phyloP scores from a whole-genome alignment of 2,113 vertebrate genomes.

The Chiloscyllium plagiosum region DNA sequence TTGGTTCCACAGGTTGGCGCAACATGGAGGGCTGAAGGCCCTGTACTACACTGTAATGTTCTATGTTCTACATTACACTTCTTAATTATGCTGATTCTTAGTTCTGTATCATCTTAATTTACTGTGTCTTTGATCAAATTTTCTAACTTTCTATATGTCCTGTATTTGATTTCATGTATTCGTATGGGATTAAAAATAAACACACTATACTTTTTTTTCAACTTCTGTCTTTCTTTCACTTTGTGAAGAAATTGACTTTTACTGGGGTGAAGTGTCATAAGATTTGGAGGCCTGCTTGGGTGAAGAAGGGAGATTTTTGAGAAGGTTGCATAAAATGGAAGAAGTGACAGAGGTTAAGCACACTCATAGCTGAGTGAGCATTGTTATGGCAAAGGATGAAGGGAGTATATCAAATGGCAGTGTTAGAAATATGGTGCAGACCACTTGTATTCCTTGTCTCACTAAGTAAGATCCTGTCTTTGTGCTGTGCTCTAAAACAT shows the following conservation, averaged over 20 bases:
- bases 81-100: not conserved
- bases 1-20: no score
- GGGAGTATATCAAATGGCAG: not conserved
- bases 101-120: not conserved
- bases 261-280: not conserved
- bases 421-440: no score
- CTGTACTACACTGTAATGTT: no score
- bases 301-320: not conserved
- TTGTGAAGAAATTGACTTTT: not conserved
- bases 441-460: no score
- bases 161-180: not conserved
- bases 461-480: no score
- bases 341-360: not conserved
- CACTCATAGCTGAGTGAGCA: not conserved
- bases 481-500: no score
- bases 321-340: no score
- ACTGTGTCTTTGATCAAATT: not conserved
- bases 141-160: not conserved
- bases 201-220: not conserved
- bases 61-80: not conserved
- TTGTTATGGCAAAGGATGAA: not conserved
- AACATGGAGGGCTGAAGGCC: no score
- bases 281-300: not conserved
- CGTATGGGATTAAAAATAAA: not conserved
- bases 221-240: not conserved